Conservation (phyloP, 1,140 invertebrate species). For the Onthophagus taurus region DNA sequence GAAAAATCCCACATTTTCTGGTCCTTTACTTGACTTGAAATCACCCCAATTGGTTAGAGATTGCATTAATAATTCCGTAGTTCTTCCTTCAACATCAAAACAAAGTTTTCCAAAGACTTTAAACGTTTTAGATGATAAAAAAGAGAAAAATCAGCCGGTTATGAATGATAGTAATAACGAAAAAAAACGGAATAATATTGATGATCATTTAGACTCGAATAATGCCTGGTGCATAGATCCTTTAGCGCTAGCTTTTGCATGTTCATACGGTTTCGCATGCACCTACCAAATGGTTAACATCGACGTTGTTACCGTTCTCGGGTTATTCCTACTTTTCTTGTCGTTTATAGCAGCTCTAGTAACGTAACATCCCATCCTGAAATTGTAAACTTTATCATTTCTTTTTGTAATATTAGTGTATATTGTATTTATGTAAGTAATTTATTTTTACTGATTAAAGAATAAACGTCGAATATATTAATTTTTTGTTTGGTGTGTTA, state of each 20-base stretch:
- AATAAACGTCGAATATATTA: no score
- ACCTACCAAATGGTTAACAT: conserved; percentile 50
- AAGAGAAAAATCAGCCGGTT: not conserved
- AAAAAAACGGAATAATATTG: conserved; percentile 11
- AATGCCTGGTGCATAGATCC: conserved; percentile 45
- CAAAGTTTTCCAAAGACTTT: not conserved
- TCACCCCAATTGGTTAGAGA: conserved; percentile 29
- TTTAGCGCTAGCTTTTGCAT: conserved; percentile 50
- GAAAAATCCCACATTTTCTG: conserved; percentile 2
- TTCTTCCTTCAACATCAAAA: conserved; percentile 7
- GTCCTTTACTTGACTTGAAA: conserved; percentile 27
- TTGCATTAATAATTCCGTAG: not conserved
- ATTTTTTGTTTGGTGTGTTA: no score
- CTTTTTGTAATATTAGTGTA: no score
- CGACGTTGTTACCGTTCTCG: conserved; percentile 56
- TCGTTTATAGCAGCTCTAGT: conserved; percentile 57
- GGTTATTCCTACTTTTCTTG: conserved; percentile 57
- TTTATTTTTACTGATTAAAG: no score
- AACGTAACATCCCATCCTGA: no score
- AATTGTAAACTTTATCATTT: no score
- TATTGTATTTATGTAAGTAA: no score
- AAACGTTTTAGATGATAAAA: not conserved
- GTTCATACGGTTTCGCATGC: conserved; percentile 54
- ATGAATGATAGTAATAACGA: not conserved
- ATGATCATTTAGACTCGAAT: conserved; percentile 1